A percentile compares a stretch with the other conserved stretches of the same genome.
These are phyloP conservation scores for Caenorhabditis parvicauda DNA, from an alignment of 2,888 invertebrate genomes.

Conservation along the genomic window DNA sequence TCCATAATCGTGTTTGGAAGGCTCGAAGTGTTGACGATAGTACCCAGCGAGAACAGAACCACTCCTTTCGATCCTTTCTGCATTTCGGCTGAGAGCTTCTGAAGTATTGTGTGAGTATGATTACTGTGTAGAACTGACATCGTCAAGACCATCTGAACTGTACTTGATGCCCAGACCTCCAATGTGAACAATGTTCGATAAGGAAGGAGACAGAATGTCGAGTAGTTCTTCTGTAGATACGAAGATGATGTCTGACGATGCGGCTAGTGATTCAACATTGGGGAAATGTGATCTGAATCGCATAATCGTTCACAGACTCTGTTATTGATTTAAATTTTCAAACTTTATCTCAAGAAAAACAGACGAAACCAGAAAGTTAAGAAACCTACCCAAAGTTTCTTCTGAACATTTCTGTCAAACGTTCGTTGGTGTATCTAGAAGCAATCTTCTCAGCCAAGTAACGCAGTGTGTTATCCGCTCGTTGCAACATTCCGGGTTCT, in stretches of 20 bases:
- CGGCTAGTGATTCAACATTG: slow-evolving; percentile 22
- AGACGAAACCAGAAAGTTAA: neutral
- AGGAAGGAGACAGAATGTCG: slow-evolving; percentile 40
- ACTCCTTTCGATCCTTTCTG: slow-evolving; percentile 32
- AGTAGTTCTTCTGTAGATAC: slow-evolving; percentile 44
- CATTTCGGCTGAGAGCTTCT: slow-evolving; percentile 30
- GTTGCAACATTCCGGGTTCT: slow-evolving; percentile 17
- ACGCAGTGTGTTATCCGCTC: slow-evolving; percentile 7
- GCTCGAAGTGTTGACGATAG: slow-evolving; percentile 36
- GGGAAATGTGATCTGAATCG: slow-evolving; percentile 40
- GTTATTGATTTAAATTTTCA: neutral
- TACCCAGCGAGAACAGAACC: slow-evolving; percentile 42
- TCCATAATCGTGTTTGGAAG: slow-evolving; percentile 32
- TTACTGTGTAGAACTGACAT: slow-evolving; percentile 5
- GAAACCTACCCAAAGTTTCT: slow-evolving; percentile 14
- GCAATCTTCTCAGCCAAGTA: slow-evolving; percentile 9
- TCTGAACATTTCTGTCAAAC: slow-evolving; percentile 12
- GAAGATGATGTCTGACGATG: slow-evolving; percentile 41
- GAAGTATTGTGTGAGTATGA: neutral
- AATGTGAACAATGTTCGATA: slow-evolving; percentile 41
- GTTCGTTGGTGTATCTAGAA: slow-evolving; percentile 8
- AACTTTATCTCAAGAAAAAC: neutral
- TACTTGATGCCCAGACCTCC: slow-evolving; percentile 32
- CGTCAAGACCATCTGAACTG: slow-evolving; percentile 1
- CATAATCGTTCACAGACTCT: neutral